phyloP scores from a whole-genome alignment of 2,113 vertebrate genomes.

The Gymnorhina tibicen region DNA sequence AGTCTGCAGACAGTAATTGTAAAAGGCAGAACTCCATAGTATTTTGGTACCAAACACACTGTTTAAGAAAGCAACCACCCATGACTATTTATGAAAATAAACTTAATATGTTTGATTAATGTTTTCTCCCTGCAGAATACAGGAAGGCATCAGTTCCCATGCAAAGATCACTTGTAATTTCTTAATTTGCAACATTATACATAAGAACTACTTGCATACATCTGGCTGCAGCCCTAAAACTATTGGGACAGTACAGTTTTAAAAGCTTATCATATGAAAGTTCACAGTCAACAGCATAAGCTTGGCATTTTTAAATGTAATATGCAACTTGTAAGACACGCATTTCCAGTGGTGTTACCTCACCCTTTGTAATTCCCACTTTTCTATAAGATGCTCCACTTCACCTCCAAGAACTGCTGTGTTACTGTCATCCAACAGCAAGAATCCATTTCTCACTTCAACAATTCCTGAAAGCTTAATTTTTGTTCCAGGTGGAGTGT shows the following conservation, averaged over 20 bases:
- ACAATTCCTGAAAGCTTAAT: conserved; percentile 88
- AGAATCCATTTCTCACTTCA: conserved; percentile 88
- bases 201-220: neutral
- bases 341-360: conserved; percentile 71
- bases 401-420: conserved; percentile 91
- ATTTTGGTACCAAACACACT: neutral
- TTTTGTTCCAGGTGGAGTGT: conserved; percentile 94
- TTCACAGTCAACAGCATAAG: neutral
- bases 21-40: neutral
- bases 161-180: neutral
- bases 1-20: neutral
- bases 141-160: neutral
- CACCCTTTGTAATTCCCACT: conserved; percentile 97
- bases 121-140: neutral
- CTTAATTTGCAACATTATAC: neutral
- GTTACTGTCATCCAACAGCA: conserved; percentile 91
- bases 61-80: neutral
- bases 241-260: neutral
- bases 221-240: neutral
- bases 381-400: conserved; percentile 96
- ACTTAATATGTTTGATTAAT: neutral
- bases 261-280: neutral
- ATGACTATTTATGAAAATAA: neutral
- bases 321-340: neutral
- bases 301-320: neutral